Percentiles rank a stretch among this genome's conserved stretches.
Evolutionary conservation across 2,888 invertebrate genomes (phyloP).

Genomic region (Dioctria linearis): DNA sequence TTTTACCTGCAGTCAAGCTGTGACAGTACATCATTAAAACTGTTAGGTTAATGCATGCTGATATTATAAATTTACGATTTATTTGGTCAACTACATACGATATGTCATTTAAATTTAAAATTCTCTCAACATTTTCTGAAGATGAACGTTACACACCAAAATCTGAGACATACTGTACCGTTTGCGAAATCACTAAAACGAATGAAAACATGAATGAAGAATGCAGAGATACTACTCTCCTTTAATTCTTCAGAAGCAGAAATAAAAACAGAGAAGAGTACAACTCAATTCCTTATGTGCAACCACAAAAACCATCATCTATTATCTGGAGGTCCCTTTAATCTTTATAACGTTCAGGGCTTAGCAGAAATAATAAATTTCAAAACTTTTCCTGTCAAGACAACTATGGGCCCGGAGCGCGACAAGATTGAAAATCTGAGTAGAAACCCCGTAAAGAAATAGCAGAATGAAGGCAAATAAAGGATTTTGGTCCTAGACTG

Average conservation of each 20-base stretch:
- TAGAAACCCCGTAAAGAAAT: not conserved
- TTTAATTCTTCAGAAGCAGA: not conserved
- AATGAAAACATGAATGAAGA: not conserved
- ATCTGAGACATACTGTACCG: not conserved
- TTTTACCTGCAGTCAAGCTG: constrained; percentile 15
- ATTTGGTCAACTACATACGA: not conserved
- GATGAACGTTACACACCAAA: not conserved
- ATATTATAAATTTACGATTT: constrained; percentile 26
- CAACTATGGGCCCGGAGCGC: constrained; percentile 33
- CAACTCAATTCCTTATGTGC: constrained; percentile 49
- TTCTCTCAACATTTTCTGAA: not conserved
- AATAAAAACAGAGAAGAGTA: not conserved
- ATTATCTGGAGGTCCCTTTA: constrained; percentile 46
- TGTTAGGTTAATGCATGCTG: not conserved
- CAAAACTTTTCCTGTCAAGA: constrained; percentile 46
- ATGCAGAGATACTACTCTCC: not conserved
- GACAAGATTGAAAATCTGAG: constrained; percentile 55
- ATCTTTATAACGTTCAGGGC: constrained; percentile 49
- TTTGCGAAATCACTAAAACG: constrained; percentile 1
- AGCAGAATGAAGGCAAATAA: constrained; percentile 2
- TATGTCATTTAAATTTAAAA: constrained; percentile 20
- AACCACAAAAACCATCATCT: constrained; percentile 40
- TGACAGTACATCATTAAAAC: not conserved
- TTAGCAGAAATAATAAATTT: constrained; percentile 57
- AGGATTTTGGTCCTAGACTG: constrained; percentile 35